Conservation (phyloP, 2,113 vertebrate species). For the Nipponia nippon region DNA sequence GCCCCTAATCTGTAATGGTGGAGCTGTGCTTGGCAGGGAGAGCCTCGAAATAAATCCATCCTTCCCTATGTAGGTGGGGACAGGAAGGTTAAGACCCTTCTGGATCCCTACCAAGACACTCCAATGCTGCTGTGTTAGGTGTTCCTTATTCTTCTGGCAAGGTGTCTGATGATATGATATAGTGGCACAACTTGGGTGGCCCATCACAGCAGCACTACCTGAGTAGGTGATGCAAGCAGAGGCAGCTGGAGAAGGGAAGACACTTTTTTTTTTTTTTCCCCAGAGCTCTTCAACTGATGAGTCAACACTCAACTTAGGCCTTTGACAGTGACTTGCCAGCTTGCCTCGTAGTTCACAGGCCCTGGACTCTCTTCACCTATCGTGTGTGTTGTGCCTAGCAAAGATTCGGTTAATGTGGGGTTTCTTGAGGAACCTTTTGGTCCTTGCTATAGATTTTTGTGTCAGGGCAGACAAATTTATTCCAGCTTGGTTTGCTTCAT, state of each 20-base stretch:
- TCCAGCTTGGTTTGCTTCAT: not conserved
- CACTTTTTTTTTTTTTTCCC: not conserved
- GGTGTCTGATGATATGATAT: not conserved
- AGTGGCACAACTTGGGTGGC: not conserved
- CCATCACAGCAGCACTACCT: not conserved
- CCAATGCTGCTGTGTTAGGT: not conserved
- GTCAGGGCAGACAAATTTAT: not conserved
- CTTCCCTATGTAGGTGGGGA: not conserved
- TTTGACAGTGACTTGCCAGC: not conserved
- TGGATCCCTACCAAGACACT: not conserved
- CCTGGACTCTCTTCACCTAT: not conserved
- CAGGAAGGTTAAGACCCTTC: not conserved
- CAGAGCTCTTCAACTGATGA: not conserved
- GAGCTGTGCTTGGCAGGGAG: not conserved
- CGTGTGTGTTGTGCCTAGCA: not conserved
- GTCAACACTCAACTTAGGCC: not conserved
- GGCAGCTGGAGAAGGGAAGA: not conserved
- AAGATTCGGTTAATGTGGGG: not conserved
- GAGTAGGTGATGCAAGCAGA: not conserved
- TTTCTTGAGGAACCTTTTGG: not conserved
- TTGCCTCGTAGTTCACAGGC: not conserved
- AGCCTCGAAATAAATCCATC: not conserved
- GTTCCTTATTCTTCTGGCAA: not conserved
- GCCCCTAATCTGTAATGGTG: not conserved
- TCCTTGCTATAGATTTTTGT: not conserved